A percentile compares a stretch with the other conserved stretches of the same genome.
phyloP scores from a whole-genome alignment of 2,113 vertebrate genomes.

The human (Homo sapiens) region DNA sequence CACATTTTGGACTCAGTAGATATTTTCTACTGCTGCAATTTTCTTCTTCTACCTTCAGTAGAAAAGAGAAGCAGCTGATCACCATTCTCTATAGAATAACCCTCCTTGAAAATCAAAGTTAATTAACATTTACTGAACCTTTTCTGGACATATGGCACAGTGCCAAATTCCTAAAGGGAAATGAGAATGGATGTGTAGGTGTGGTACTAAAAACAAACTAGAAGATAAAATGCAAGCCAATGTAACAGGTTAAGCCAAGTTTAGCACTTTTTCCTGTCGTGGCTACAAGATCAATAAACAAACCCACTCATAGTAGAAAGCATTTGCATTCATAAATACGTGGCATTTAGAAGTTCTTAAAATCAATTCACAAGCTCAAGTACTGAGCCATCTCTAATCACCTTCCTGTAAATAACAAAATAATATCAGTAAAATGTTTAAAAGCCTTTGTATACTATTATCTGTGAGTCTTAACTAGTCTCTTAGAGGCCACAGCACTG shows the following conservation, averaged over 20 bases:
- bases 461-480: not conserved
- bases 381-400: not conserved
- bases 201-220: not conserved
- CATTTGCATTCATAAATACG: not conserved
- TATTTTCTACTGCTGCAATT: not conserved
- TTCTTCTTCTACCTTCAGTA: constrained; percentile 21
- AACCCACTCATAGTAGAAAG: not conserved
- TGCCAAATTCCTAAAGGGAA: constrained; percentile 56
- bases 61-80: not conserved
- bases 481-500: not conserved
- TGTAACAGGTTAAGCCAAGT: not conserved
- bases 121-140: constrained; percentile 72
- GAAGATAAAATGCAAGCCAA: not conserved
- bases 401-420: not conserved
- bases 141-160: constrained; percentile 47
- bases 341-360: not conserved
- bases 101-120: constrained; percentile 64
- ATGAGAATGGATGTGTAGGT: not conserved
- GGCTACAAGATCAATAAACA: constrained; percentile 5
- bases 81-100: constrained; percentile 30
- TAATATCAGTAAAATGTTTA: not conserved
- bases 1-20: not conserved
- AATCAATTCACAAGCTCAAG: constrained; percentile 12
- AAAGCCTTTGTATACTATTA: not conserved
- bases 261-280: not conserved